Base-by-base conservation (phyloP, 2,888 invertebrate genomes). In the Hipparchia semele region DNA sequence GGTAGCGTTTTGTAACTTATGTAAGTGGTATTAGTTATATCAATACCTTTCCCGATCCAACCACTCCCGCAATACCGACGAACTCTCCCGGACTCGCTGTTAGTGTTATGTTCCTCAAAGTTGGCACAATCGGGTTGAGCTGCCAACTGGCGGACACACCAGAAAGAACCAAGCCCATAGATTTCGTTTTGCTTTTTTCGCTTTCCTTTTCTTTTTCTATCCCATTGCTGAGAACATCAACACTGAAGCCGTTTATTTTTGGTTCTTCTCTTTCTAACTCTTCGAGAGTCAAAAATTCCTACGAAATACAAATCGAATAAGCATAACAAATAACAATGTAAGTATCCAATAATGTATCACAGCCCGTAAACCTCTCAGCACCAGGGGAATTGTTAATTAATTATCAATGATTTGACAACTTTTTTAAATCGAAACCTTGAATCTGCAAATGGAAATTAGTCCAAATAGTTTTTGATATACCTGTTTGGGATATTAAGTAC, bases 1-100 rank as follows among this genome's bases (percentile, higher is more conserved):
- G 5, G 39, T 39, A 39, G 39, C 2, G 3, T 5, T 2, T 39
- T 39, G 39, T 39, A 1, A 1, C 39, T 39, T 39, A 39, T 39
- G 1, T 39, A 1, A 39, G 39, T 39, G 39, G 39, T 39, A 39
- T 39, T 39, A 39, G 39, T 49, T 51, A 12, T n/a, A 69, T 2
- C 60, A 1, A 13, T 82, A 94, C 95, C 94, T 96, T 97, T 71
- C 97, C 97, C 6, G 96, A 89, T n/a, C 97, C 97, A 0, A 97
- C 97, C 54, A 96, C 95, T 12, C 97, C 97, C 59, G 96, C 96
- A 1, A 97, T 90, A 1, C 96, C 96, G 59, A 96, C 88, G 70
- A 96, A 91, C 78, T 95, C 94, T 54, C 95, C 95, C 58, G 92
- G 94, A 23, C 88, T 86, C 0, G 95, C 90, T 0, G 91, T 90